These are phyloP conservation scores for Limanda limanda DNA, from an alignment of 2,113 vertebrate genomes.

Conservation along the genomic window DNA sequence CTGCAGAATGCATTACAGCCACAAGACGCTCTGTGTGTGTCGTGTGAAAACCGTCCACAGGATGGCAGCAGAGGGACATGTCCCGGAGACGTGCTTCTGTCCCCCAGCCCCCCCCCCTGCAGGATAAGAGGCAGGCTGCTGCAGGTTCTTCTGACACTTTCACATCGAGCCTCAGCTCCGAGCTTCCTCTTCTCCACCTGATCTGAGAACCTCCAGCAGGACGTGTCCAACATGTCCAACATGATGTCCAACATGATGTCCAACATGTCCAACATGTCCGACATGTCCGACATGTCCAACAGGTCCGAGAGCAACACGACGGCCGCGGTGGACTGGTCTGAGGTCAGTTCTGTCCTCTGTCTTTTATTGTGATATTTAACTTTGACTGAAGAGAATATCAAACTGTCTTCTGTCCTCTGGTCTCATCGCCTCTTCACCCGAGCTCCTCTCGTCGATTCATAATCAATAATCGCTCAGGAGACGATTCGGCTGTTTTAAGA, in stretches of 20 bases:
- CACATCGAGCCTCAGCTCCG: too few relatives aligned
- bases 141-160: not conserved
- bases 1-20: not conserved
- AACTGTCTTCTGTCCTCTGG: too few relatives aligned
- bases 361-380: too few relatives aligned
- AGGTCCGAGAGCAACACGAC: conserved; percentile 54
- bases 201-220: not conserved
- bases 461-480: too few relatives aligned
- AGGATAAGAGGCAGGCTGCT: conserved; percentile 19
- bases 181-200: not conserved
- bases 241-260: too few relatives aligned
- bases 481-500: too few relatives aligned
- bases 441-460: too few relatives aligned
- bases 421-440: too few relatives aligned
- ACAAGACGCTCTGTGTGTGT: not conserved
- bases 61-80: not conserved
- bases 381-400: too few relatives aligned
- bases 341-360: conserved; percentile 63
- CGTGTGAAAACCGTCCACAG: not conserved
- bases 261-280: too few relatives aligned
- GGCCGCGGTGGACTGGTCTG: conserved; percentile 61
- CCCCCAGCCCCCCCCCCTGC: not conserved
- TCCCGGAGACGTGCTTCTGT: too few relatives aligned
- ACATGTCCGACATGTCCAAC: conserved; percentile 39
- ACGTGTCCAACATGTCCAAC: conserved; percentile 26